phyloP scores from a whole-genome alignment of 2,797 vertebrate species.

The Takifugu rubripes region DNA sequence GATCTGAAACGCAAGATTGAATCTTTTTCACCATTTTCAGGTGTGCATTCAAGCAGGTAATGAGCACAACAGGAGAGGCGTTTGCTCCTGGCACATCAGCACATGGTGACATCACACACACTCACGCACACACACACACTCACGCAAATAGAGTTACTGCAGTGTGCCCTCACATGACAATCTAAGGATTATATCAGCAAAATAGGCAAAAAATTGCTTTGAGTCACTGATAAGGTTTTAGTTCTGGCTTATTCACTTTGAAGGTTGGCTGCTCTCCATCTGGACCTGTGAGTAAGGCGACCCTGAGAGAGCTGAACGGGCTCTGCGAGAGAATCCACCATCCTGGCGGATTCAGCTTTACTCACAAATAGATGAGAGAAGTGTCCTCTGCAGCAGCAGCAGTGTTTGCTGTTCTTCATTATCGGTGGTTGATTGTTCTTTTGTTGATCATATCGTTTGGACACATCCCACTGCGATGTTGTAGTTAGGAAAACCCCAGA shows the following conservation, averaged over 20 bases:
- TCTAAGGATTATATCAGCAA: constrained; percentile 75
- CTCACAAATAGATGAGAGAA: constrained; percentile 50
- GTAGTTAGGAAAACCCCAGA: too few relatives aligned
- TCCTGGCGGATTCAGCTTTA: constrained; percentile 43
- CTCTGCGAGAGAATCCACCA: constrained; percentile 63
- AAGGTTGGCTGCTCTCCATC: constrained; percentile 72
- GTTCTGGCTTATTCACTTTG: constrained; percentile 76
- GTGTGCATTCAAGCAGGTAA: too few relatives aligned
- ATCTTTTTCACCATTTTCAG: too few relatives aligned
- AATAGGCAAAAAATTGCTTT: constrained; percentile 79
- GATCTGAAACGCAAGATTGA: too few relatives aligned
- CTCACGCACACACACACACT: constrained; percentile 6
- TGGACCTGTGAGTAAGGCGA: constrained; percentile 56
- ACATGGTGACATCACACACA: too few relatives aligned
- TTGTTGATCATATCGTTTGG: too few relatives aligned
- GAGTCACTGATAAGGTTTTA: constrained; percentile 74
- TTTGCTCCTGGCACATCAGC: too few relatives aligned
- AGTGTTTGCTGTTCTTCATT: constrained; percentile 6
- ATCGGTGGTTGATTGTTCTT: too few relatives aligned
- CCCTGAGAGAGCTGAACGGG: constrained; percentile 53
- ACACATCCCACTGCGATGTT: too few relatives aligned
- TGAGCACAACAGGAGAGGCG: too few relatives aligned
- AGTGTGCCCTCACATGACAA: constrained; percentile 63
- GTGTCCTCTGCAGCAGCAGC: constrained; percentile 27
- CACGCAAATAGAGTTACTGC: constrained; percentile 36